These are phyloP conservation scores for Microctonus aethiopoides DNA, from an alignment of 2,888 invertebrate genomes.

Conservation along the genomic window DNA sequence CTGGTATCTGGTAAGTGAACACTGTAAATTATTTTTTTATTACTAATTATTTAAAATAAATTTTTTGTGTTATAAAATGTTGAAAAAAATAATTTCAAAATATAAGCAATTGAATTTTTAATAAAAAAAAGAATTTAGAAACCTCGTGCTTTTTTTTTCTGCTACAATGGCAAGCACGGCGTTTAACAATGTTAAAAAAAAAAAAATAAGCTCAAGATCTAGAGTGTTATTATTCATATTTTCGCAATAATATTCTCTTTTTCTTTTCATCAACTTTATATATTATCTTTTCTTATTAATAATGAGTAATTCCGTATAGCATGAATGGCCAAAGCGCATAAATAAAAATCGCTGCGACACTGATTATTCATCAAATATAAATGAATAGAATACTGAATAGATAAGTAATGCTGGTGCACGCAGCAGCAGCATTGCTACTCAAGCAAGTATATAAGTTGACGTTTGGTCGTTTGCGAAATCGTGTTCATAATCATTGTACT, in stretches of 20 bases:
- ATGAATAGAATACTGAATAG: neutral
- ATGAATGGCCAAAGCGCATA: conserved; percentile 32
- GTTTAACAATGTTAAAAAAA: neutral
- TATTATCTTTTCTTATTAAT: conserved; percentile 12
- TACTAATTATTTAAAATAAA: neutral
- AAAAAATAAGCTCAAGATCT: conserved; percentile 12
- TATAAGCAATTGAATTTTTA: neutral
- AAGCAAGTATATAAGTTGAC: neutral
- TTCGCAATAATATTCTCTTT: conserved; percentile 17
- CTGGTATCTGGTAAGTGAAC: conserved; percentile 63
- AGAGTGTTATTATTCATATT: conserved; percentile 27
- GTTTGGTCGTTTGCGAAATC: conserved; percentile 30
- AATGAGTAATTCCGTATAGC: conserved; percentile 32
- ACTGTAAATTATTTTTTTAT: neutral
- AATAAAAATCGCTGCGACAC: conserved; percentile 1
- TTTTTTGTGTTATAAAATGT: conserved; percentile 25
- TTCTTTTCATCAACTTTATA: conserved; percentile 17
- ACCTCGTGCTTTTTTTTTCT: conserved; percentile 58
- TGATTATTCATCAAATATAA: conserved; percentile 14
- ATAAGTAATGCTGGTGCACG: neutral
- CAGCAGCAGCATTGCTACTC: conserved; percentile 21
- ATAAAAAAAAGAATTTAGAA: conserved; percentile 59
- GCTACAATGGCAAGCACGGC: conserved; percentile 28
- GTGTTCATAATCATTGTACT: conserved; percentile 16
- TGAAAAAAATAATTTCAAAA: conserved; percentile 23